Base-by-base conservation (phyloP, 1,140 invertebrate species). In the Lucilia cuprina region DNA sequence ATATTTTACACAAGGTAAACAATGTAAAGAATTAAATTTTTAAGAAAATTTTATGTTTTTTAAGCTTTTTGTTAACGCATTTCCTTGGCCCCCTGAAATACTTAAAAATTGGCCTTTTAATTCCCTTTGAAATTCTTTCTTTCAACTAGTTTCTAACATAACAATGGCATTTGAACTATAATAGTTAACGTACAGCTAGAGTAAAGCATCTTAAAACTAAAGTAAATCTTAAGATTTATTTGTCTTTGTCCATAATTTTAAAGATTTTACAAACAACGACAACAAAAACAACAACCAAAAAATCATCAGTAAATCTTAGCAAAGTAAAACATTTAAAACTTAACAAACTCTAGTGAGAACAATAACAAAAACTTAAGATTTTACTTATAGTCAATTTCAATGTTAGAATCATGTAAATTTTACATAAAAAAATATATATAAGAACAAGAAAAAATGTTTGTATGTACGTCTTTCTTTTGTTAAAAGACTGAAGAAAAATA, bases 221-320 rank as follows among this genome's bases (percentile, higher is more conserved):
- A 80, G 41, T 80, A 80, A 80, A 80, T 80, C 77, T 80, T 49
- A 80, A 80, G 77, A 80, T 80, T 80, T 80, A 80, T 80, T 80
- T 80, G 77, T 80, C 77, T 80, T 80, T 80, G 77, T 80, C 47
- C 77, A 80, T 80, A 80, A 80, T 80, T 80, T 41, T 80, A 80
- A 49, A 80, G 77, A 78, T 78, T 78, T 78, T 78, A 3, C 34
- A 19, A 41, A 41, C 25, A 17, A 75, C 21, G 47, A 41, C 75
- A 7, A n/a, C n/a, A n/a, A n/a, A n/a, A n/a, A n/a, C n/a, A n/a
- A n/a, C n/a, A n/a, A n/a, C n/a, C n/a, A n/a, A n/a, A 19, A 49
- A 80, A 80, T 80, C 77, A 80, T 80, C 77, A 49, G 77, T 80
- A 80, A 80, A 80, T 80, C 77, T 80, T 49, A n/a, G n/a, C 49